Conservation (phyloP, 2,797 vertebrate genomes). For the Mallotus villosus region DNA sequence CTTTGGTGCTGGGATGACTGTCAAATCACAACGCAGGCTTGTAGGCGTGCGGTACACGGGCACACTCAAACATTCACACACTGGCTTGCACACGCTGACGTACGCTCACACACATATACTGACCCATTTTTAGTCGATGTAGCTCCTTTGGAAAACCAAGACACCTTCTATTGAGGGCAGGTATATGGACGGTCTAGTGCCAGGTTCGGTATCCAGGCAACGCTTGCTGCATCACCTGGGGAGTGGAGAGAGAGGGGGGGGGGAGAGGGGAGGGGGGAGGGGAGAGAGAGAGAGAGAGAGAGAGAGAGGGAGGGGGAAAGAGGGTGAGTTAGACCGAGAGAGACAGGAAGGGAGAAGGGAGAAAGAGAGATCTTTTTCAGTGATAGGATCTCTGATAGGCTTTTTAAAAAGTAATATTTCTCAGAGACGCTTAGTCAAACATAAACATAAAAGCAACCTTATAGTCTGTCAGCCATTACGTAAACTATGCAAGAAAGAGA, state of each 20-base stretch:
- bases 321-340: neutral
- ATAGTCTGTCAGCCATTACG: neutral
- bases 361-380: no score
- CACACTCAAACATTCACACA: neutral
- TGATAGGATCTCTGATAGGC: neutral
- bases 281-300: neutral
- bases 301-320: neutral
- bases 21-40: neutral
- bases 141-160: neutral
- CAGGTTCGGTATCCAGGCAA: slow-evolving; percentile 1
- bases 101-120: neutral
- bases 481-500: neutral
- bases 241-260: neutral
- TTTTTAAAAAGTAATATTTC: neutral
- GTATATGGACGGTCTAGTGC: neutral
- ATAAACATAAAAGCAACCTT: neutral
- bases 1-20: no score
- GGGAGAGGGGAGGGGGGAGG: neutral
- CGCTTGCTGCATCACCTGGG: neutral
- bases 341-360: neutral
- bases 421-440: neutral
- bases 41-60: neutral
- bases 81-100: neutral
- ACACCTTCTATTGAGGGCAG: slow-evolving; percentile 1
- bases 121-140: neutral